Percentiles rank a stretch among this genome's conserved stretches.
These are phyloP conservation scores for Drosophila nasuta DNA, from an alignment of 1,140 invertebrate species.

Conservation along the genomic window DNA sequence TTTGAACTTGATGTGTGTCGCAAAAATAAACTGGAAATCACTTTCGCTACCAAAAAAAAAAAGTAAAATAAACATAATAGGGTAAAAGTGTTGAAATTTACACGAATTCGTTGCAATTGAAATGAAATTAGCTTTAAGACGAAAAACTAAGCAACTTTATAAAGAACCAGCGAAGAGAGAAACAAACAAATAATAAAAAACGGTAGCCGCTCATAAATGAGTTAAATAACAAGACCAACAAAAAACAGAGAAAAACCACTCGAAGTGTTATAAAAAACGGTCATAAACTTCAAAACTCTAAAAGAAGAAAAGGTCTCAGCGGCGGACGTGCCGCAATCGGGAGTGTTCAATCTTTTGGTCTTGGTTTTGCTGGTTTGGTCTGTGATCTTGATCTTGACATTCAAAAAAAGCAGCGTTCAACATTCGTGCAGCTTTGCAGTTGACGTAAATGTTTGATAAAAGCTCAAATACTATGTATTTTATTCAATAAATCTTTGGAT, in stretches of 20 bases:
- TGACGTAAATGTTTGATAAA: conserved; percentile 31
- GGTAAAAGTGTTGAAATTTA: conserved; percentile 32
- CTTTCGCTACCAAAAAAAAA: conserved; percentile 50
- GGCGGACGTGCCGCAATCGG: conserved; percentile 37
- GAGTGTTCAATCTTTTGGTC: conserved; percentile 43
- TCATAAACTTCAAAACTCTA: conserved; percentile 45
- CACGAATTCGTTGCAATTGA: conserved; percentile 32
- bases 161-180: conserved; percentile 20
- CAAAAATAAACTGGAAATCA: conserved; percentile 11
- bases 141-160: conserved; percentile 34
- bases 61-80: conserved; percentile 20
- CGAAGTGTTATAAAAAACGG: conserved; percentile 62
- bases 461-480: conserved; percentile 5
- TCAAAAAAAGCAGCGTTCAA: conserved; percentile 32
- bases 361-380: conserved; percentile 61
- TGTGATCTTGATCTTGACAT: conserved; percentile 64
- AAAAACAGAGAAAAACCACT: conserved; percentile 22
- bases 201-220: conserved; percentile 61
- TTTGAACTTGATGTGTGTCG: conserved; percentile 45
- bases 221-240: conserved; percentile 49
- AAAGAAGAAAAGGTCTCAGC: conserved; percentile 28
- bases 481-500: conserved; percentile 25
- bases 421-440: conserved; percentile 17
- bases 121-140: conserved; percentile 39
- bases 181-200: conserved; percentile 24